These are phyloP conservation scores for Gonatopus flavifemur DNA, from an alignment of 1,140 invertebrate species.

Conservation along the genomic window DNA sequence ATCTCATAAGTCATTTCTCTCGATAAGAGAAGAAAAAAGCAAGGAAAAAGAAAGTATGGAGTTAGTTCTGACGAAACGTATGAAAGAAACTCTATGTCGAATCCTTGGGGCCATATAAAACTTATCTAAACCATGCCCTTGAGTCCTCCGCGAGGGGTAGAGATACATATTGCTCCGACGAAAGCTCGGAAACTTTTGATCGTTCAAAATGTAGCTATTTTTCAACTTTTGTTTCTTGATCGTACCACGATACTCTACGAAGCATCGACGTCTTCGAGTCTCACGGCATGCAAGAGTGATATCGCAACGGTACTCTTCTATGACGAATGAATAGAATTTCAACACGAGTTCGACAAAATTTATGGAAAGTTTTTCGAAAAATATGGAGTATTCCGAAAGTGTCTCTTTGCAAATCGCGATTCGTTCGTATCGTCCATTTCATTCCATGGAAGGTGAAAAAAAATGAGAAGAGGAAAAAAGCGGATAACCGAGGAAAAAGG, in stretches of 20 bases:
- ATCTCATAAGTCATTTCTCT: not conserved
- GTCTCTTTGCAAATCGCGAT: no score
- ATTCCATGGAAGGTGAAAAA: no score
- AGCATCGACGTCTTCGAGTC: conserved; percentile 17
- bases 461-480: no score
- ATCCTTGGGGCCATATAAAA: conserved; percentile 34
- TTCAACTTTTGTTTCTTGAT: not conserved
- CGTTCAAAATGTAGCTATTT: conserved; percentile 18
- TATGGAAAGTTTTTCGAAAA: not conserved
- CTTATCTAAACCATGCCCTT: conserved; percentile 32
- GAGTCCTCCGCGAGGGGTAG: conserved; percentile 19
- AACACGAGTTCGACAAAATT: not conserved
- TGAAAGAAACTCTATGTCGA: conserved; percentile 32
- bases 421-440: no score
- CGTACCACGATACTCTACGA: no score
- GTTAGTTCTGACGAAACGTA: conserved; percentile 29
- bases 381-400: conserved; percentile 16
- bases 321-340: not conserved
- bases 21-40: not conserved
- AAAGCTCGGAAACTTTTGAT: conserved; percentile 26
- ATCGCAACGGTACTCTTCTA: conserved; percentile 15
- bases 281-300: conserved; percentile 4
- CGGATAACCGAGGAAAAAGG: no score
- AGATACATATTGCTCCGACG: conserved; percentile 29
- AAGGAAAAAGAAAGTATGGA: conserved; percentile 12